Evolutionary conservation across 2,888 invertebrate genomes (phyloP).

Genomic region (Belgica antarctica): DNA sequence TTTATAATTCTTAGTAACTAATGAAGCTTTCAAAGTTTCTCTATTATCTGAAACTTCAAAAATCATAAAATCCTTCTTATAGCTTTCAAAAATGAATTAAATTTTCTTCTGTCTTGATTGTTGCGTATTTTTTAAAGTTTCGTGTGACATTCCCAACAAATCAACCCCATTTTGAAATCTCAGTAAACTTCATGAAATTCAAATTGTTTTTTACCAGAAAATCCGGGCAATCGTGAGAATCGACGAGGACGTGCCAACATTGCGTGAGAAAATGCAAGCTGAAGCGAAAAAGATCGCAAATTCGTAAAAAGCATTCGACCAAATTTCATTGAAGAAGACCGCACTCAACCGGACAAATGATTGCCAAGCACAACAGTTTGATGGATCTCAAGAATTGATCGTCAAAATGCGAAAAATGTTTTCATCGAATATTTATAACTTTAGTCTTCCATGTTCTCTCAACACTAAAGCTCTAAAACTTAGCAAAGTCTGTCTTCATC

Average conservation of each 20-base stretch:
- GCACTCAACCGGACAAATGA: not conserved
- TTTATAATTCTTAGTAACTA: too few species aligned
- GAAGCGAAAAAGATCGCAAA: conserved; percentile 52
- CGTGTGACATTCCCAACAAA: too few species aligned
- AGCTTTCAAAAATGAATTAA: too few species aligned
- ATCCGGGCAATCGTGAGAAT: conserved; percentile 79
- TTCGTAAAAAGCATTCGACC: not conserved
- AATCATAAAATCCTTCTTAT: too few species aligned
- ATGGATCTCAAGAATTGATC: not conserved
- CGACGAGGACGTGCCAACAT: conserved; percentile 74
- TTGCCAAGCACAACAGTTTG: not conserved
- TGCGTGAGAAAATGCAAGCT: conserved; percentile 76
- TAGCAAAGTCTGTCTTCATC: not conserved
- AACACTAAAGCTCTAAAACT: conserved; percentile 11
- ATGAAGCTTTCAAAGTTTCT: too few species aligned
- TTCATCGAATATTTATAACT: not conserved
- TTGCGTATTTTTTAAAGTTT: too few species aligned
- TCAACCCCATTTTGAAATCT: too few species aligned
- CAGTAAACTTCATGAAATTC: conserved; percentile 43
- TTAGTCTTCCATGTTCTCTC: conserved; percentile 12
- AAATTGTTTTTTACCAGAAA: conserved; percentile 63
- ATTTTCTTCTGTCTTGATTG: too few species aligned
- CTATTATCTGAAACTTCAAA: too few species aligned
- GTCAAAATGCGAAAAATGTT: conserved; percentile 1
- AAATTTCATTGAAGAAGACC: not conserved